These are phyloP conservation scores for Cathartes aura DNA, from an alignment of 2,113 vertebrate species.

Conservation along the genomic window DNA sequence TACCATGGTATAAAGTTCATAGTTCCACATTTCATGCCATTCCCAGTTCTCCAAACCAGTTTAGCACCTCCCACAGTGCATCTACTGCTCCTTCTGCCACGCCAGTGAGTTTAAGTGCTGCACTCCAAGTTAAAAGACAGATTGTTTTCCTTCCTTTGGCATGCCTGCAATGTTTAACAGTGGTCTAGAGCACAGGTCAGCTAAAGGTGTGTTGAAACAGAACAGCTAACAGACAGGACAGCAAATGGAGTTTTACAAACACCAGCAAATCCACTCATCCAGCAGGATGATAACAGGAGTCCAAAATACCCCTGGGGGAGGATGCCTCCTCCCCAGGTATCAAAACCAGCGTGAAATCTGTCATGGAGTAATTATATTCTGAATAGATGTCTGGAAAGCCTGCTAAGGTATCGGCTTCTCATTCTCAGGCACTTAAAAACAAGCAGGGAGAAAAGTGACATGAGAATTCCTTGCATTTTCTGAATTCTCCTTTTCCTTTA, in stretches of 20 bases:
- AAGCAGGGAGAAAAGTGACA: not conserved
- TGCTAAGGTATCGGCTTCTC: not conserved
- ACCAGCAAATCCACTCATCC: not conserved
- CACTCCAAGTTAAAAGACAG: not conserved
- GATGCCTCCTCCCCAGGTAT: not conserved
- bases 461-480: not conserved
- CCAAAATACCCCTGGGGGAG: not conserved
- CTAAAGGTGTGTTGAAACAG: not conserved
- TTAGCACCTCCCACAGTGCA: not conserved
- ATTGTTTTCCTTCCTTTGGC: not conserved
- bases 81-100: not conserved
- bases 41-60: not conserved
- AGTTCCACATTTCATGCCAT: not conserved
- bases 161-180: conserved; percentile 6
- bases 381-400: not conserved
- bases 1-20: not conserved
- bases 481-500: not conserved
- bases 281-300: not conserved
- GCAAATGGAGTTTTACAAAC: not conserved
- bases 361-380: not conserved
- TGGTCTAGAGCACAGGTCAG: not conserved
- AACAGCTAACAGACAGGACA: not conserved
- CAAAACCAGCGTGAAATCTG: not conserved
- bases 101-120: not conserved
- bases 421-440: not conserved